A percentile compares a stretch with the other conserved stretches of the same genome.
These are phyloP conservation scores for Brachyalestes nurse DNA, from an alignment of 2,797 vertebrate genomes.

Conservation along the genomic window DNA sequence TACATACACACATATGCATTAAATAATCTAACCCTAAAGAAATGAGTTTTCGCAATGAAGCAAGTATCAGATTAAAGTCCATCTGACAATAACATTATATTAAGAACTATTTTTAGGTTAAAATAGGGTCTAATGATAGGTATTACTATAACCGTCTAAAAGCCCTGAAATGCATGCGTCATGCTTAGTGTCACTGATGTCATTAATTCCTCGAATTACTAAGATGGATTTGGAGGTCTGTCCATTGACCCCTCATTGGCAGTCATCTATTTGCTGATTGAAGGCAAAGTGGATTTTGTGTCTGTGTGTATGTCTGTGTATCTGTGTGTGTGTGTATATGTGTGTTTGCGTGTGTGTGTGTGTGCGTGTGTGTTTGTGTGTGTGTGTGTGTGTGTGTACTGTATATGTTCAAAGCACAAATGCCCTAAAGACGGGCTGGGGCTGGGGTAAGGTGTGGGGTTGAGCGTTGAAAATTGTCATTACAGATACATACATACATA, in stretches of 20 bases:
- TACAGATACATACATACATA: too few relatives aligned
- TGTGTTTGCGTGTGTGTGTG: conserved; percentile 8
- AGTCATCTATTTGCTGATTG: conserved; percentile 25
- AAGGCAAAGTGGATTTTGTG: conserved; percentile 14
- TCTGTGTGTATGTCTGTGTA: conserved; percentile 18
- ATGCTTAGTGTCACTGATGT: background rate
- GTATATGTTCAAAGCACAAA: background rate
- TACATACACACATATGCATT: too few relatives aligned
- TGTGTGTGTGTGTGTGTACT: conserved; percentile 14
- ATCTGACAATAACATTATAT: background rate
- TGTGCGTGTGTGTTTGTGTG: conserved; percentile 15
- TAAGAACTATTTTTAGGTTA: background rate
- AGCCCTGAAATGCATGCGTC: background rate
- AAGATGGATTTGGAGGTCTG: conserved; percentile 23
- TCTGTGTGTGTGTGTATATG: conserved; percentile 22
- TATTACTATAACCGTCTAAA: background rate
- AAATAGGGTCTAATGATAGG: background rate
- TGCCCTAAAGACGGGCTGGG: too few relatives aligned
- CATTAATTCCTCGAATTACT: conserved; percentile 4
- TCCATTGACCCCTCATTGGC: conserved; percentile 22
- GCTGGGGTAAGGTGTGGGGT: too few relatives aligned
- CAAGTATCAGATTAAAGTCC: background rate
- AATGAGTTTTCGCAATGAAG: too few relatives aligned
- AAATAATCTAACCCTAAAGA: too few relatives aligned
- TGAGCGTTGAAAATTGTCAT: too few relatives aligned